A percentile compares a stretch with the other conserved stretches of the same genome.
Evolutionary conservation across 2,888 invertebrate species (phyloP).

Genomic region (Capitulum mitella): DNA sequence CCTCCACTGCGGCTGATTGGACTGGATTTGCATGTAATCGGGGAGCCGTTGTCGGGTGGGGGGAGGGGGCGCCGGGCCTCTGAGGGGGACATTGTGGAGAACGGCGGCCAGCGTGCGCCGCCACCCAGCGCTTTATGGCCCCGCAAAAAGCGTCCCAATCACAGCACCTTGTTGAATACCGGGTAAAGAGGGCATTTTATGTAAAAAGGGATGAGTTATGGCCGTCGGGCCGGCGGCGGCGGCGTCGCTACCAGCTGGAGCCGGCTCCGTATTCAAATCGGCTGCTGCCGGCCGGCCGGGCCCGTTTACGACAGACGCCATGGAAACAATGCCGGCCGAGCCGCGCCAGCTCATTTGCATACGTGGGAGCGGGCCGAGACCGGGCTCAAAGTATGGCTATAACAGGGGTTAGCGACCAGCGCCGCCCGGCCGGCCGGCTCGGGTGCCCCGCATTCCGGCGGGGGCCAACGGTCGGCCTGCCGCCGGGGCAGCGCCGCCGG

Average conservation of each 20-base stretch:
- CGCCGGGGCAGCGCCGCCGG: too few relatives aligned
- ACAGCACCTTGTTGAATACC: slow-evolving; percentile 2
- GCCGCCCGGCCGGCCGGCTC: not conserved
- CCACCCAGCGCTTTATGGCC: not conserved
- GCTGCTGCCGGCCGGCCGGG: not conserved
- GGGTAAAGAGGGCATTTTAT: not conserved
- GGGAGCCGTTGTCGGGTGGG: not conserved
- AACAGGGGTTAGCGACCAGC: slow-evolving; percentile 5
- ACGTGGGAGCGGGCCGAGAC: not conserved
- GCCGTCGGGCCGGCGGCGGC: not conserved
- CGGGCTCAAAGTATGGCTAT: not conserved
- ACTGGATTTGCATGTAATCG: slow-evolving; percentile 10
- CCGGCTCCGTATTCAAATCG: not conserved
- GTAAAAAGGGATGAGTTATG: slow-evolving; percentile 13
- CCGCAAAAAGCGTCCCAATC: slow-evolving; percentile 2
- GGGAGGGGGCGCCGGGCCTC: not conserved
- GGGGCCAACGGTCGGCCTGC: not conserved
- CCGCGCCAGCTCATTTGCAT: not conserved
- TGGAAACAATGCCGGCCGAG: not conserved
- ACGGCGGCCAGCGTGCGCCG: not conserved
- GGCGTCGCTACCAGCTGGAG: not conserved
- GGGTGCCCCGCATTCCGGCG: not conserved
- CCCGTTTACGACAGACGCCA: slow-evolving; percentile 5
- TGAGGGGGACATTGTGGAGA: not conserved
- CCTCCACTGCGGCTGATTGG: not conserved